A percentile compares a stretch with the other conserved stretches of the same genome.
Conservation (phyloP, 2,888 invertebrate species). For the Torymus aiolomorphi region DNA sequence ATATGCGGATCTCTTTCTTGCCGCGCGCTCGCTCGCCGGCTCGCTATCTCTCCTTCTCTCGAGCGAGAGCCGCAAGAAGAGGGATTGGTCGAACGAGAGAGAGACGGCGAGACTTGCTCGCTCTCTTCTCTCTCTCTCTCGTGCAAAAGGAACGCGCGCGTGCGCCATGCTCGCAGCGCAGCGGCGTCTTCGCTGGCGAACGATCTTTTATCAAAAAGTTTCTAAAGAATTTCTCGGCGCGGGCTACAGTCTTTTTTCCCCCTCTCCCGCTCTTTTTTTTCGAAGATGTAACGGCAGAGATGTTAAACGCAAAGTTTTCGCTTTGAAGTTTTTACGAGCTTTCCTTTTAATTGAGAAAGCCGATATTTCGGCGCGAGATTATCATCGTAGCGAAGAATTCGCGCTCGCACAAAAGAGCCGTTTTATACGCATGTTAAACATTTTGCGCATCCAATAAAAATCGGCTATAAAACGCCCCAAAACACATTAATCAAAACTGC, state of each 20-base stretch:
- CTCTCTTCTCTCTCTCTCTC: conserved; percentile 53
- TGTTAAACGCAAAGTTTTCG: conserved; percentile 22
- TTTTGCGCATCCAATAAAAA: too few species aligned
- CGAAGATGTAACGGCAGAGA: conserved; percentile 24
- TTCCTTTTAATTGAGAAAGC: conserved; percentile 38
- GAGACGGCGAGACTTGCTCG: conserved; percentile 28
- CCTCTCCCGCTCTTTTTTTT: conserved; percentile 8
- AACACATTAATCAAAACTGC: too few species aligned
- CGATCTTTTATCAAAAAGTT: conserved; percentile 52
- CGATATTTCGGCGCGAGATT: not conserved
- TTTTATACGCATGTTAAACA: too few species aligned
- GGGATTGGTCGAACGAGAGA: conserved; percentile 56
- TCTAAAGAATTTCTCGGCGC: conserved; percentile 39
- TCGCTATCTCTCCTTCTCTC: conserved; percentile 60
- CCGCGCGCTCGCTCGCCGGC: too few species aligned
- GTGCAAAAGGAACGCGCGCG: conserved; percentile 32
- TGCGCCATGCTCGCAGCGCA: conserved; percentile 31
- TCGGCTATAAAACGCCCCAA: too few species aligned
- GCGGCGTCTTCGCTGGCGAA: conserved; percentile 28
- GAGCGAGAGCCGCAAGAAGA: conserved; percentile 43
- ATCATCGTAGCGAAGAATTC: too few species aligned
- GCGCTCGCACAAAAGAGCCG: too few species aligned
- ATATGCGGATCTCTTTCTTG: conserved; percentile 67
- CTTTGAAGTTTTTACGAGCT: conserved; percentile 33
- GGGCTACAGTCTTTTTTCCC: not conserved